Conservation (phyloP, 2,888 invertebrate species). For the Amphimallon solstitiale region DNA sequence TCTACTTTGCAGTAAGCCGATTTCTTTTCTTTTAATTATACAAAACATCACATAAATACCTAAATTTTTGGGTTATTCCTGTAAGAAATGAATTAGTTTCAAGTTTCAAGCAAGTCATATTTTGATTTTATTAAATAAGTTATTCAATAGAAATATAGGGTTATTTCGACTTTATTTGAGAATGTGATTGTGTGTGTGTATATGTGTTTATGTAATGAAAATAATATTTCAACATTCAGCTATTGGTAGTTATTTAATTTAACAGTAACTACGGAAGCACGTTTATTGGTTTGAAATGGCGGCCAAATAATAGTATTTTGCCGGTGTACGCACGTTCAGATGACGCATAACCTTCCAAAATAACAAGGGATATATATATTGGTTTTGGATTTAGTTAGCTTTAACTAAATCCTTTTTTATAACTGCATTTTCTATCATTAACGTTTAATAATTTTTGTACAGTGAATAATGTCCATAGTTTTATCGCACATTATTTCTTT, state of each 20-base stretch:
- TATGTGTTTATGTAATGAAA: slow-evolving; percentile 4
- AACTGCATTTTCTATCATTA: no score
- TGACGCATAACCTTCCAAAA: slow-evolving; percentile 42
- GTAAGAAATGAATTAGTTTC: no score
- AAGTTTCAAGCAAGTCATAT: no score
- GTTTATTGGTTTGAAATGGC: slow-evolving; percentile 57
- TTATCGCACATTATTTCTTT: slow-evolving; percentile 21
- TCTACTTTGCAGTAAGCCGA: no score
- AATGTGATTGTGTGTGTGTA: not conserved
- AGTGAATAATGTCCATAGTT: slow-evolving; percentile 1
- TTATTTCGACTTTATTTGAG: not conserved
- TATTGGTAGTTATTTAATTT: slow-evolving; percentile 38
- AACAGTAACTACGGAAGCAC: slow-evolving; percentile 54
- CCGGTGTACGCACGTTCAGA: slow-evolving; percentile 49
- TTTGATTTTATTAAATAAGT: no score
- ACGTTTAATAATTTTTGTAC: not conserved
- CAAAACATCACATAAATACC: no score
- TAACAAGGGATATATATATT: slow-evolving; percentile 21
- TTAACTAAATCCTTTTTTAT: no score
- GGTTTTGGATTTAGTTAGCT: slow-evolving; percentile 9
- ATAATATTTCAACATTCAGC: slow-evolving; percentile 4
- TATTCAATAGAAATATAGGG: not conserved
- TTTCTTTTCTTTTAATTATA: no score
- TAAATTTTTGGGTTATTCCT: no score
- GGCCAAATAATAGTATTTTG: slow-evolving; percentile 53